A percentile compares a stretch with the other conserved stretches of the same genome.
phyloP scores from a whole-genome alignment of 2,113 vertebrate species.

The Eubucco bourcierii region DNA sequence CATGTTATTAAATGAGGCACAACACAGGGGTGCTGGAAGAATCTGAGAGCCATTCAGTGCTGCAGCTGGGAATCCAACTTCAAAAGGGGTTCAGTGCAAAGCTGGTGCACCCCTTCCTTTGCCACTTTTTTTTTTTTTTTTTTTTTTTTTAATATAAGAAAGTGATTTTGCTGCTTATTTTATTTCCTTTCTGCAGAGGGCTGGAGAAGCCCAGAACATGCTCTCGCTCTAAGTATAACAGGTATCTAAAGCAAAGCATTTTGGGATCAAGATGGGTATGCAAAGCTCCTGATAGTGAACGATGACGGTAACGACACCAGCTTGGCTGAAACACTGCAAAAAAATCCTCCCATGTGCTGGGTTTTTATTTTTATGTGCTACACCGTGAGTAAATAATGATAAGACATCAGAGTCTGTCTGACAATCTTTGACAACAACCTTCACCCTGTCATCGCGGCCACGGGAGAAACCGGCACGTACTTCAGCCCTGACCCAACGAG shows the following conservation, averaged over 20 bases:
- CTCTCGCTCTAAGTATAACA: neutral
- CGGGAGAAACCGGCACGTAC: constrained; percentile 68
- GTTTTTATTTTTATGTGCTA: constrained; percentile 54
- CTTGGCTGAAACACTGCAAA: neutral
- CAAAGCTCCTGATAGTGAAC: neutral
- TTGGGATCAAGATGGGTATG: neutral
- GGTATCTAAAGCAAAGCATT: neutral
- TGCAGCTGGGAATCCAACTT: neutral
- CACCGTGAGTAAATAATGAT: constrained; percentile 67
- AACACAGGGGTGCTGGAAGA: neutral
- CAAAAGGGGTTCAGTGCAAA: neutral
- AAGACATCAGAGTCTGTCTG: constrained; percentile 72
- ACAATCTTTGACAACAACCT: constrained; percentile 80
- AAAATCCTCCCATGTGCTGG: neutral
- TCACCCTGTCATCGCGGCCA: constrained; percentile 62
- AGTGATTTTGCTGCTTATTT: neutral
- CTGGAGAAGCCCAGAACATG: neutral
- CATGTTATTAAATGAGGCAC: constrained; percentile 37
- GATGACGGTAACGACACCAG: neutral
- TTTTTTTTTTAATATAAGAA: neutral
- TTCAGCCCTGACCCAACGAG: constrained; percentile 72
- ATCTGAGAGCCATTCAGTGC: neutral
- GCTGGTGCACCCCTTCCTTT: neutral
- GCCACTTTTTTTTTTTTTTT: neutral
- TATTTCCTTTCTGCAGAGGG: neutral